phyloP scores from a whole-genome alignment of 2,888 invertebrate genomes.

The Agrotis exclamationis region DNA sequence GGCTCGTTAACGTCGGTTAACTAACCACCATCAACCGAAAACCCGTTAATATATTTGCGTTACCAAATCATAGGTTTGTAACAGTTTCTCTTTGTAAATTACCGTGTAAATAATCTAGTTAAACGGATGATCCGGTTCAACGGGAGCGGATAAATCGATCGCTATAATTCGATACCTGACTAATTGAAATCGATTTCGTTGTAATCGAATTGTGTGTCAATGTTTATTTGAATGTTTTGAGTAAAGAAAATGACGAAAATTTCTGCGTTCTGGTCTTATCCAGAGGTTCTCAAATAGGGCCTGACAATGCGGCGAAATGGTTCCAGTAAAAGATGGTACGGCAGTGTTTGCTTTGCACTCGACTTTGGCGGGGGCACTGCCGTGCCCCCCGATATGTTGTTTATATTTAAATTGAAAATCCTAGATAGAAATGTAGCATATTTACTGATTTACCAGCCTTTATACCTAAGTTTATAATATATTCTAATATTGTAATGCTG shows the following conservation, averaged over 20 bases:
- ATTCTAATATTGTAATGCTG: too few relatives aligned
- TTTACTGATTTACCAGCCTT: too few relatives aligned
- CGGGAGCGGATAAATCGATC: conserved; percentile 45
- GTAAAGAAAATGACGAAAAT: not conserved
- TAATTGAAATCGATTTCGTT: conserved; percentile 58
- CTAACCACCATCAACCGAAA: conserved; percentile 31
- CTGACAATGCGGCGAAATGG: too few relatives aligned
- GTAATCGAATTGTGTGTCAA: conserved; percentile 48
- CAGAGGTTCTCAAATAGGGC: too few relatives aligned
- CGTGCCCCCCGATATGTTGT: too few relatives aligned
- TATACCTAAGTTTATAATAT: too few relatives aligned
- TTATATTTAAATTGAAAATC: too few relatives aligned
- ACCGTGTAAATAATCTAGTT: conserved; percentile 57
- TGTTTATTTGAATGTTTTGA: conserved; percentile 41
- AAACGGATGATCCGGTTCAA: conserved; percentile 54
- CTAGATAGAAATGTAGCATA: too few relatives aligned
- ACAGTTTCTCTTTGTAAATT: conserved; percentile 64
- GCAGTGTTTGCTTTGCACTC: too few relatives aligned
- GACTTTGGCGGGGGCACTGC: too few relatives aligned
- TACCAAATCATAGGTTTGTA: conserved; percentile 50
- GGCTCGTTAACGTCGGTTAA: conserved; percentile 33
- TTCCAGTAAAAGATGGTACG: too few relatives aligned
- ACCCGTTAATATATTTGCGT: conserved; percentile 39
- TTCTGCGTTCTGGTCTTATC: too few relatives aligned
- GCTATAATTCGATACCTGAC: conserved; percentile 59